Percentiles rank a stretch among this genome's conserved stretches.
phyloP scores from a whole-genome alignment of 2,888 invertebrate species.

The Trisateles emortualis region DNA sequence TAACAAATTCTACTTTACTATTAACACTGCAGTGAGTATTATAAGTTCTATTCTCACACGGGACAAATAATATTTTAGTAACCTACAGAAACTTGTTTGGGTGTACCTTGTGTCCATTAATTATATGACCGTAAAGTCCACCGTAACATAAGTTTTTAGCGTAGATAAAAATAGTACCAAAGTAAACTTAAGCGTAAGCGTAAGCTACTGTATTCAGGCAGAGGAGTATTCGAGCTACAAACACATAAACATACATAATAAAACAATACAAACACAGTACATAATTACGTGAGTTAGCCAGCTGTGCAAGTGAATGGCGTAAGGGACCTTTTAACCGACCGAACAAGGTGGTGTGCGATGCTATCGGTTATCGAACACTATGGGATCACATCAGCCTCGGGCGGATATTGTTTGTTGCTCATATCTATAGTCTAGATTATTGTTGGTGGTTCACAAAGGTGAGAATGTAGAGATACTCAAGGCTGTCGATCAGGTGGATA shows the following conservation, averaged over 20 bases:
- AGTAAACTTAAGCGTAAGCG: no score
- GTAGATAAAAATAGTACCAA: no score
- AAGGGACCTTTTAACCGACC: conserved; percentile 68
- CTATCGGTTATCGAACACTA: conserved; percentile 59
- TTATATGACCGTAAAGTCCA: no score
- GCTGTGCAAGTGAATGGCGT: conserved; percentile 58
- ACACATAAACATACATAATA: not conserved
- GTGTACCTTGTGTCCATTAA: no score
- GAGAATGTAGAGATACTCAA: conserved; percentile 3
- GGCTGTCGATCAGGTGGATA: not conserved
- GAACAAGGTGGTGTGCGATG: conserved; percentile 59
- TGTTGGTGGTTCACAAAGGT: conserved; percentile 7
- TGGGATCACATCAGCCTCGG: conserved; percentile 58
- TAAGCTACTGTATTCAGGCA: no score
- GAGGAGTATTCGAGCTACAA: no score
- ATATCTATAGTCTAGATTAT: conserved; percentile 51
- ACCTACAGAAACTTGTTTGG: no score
- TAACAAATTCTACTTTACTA: no score
- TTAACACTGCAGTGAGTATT: no score
- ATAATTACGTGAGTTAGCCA: conserved; percentile 33
- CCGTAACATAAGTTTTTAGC: no score
- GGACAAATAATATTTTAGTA: no score
- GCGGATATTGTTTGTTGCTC: conserved; percentile 57
- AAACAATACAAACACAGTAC: not conserved
- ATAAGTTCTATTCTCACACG: no score